Percentiles rank a stretch among this genome's conserved stretches.
These are phyloP conservation scores for Montipora efflorescens DNA, from an alignment of 64 coral and sea anemone species.

Conservation along the genomic window DNA sequence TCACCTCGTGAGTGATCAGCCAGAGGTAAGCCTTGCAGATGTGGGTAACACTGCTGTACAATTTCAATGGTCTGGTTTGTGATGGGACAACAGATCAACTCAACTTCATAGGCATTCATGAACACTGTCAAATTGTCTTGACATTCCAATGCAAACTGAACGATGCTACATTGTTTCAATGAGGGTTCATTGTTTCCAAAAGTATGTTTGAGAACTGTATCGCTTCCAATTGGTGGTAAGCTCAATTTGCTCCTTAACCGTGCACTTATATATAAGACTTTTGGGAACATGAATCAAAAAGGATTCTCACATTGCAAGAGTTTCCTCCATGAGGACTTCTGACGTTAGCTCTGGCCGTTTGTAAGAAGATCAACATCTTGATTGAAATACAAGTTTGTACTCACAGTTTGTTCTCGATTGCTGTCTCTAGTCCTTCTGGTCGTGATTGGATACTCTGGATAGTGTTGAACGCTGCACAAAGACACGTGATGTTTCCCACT, in stretches of 20 bases:
- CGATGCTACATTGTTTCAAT: conserved; percentile 42
- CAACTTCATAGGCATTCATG: conserved; percentile 63
- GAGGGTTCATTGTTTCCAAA: conserved; percentile 52
- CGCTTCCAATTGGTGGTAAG: conserved; percentile 15
- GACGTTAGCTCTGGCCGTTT: conserved; percentile 49
- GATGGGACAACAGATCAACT: conserved; percentile 60
- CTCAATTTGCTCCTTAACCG: conserved; percentile 33
- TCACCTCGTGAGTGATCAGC: conserved; percentile 52
- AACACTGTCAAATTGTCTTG: conserved; percentile 47
- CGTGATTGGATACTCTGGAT: too few relatives aligned
- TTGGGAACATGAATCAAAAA: too few relatives aligned
- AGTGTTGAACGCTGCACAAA: too few relatives aligned
- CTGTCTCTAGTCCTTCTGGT: too few relatives aligned
- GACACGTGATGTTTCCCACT: too few relatives aligned
- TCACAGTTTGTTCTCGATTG: conserved; percentile 45
- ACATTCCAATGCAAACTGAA: too few relatives aligned
- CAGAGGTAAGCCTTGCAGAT: conserved; percentile 49
- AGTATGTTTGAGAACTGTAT: conserved; percentile 49
- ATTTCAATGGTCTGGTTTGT: too few relatives aligned
- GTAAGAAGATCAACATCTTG: conserved; percentile 56
- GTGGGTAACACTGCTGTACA: conserved; percentile 20
- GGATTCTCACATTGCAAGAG: too few relatives aligned
- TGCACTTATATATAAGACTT: not conserved
- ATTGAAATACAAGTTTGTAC: conserved; percentile 57
- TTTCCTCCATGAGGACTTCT: not conserved